These are phyloP conservation scores for Alouatta palliata DNA, from an alignment of 2,113 vertebrate genomes.

Conservation along the genomic window DNA sequence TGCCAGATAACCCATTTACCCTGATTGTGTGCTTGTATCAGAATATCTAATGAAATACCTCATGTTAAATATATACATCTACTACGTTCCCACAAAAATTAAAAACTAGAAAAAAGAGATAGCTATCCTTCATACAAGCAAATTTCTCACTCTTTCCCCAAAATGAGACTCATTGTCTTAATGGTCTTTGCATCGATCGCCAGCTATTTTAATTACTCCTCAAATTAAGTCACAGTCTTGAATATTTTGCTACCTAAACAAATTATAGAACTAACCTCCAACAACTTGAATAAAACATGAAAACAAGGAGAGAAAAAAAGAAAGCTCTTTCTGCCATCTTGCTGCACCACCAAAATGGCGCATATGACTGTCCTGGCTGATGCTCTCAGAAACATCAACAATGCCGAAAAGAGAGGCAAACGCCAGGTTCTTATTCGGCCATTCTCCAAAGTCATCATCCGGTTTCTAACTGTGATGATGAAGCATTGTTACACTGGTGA, in stretches of 20 bases:
- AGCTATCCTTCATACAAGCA: not conserved
- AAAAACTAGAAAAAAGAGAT: not conserved
- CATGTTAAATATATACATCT: too few relatives aligned
- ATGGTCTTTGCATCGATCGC: not conserved
- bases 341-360: too few relatives aligned
- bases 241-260: not conserved
- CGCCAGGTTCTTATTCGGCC: too few relatives aligned
- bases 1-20: too few relatives aligned
- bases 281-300: not conserved
- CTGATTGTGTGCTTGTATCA: too few relatives aligned
- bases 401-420: too few relatives aligned
- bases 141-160: not conserved
- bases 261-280: not conserved
- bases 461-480: too few relatives aligned
- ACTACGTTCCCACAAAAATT: not conserved
- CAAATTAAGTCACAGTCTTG: not conserved
- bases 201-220: not conserved
- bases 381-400: too few relatives aligned
- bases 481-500: too few relatives aligned
- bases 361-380: too few relatives aligned
- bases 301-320: not conserved
- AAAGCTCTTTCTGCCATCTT: not conserved
- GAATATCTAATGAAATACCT: too few relatives aligned
- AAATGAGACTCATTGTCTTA: not conserved
- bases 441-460: too few relatives aligned